These are phyloP conservation scores for Apantesis nais DNA, from an alignment of 2,888 invertebrate species.

Conservation along the genomic window DNA sequence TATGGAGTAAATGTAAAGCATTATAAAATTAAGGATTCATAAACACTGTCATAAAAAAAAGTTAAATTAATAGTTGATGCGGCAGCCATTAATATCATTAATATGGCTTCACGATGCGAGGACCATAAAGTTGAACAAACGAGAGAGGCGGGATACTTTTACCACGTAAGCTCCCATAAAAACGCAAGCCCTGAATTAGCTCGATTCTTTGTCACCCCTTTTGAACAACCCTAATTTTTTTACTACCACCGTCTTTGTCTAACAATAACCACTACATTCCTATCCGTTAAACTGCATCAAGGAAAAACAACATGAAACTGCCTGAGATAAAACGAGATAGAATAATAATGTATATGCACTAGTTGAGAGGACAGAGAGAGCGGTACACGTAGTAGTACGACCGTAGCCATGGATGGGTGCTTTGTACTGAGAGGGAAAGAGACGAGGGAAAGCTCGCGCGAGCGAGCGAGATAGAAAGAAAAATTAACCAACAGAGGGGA, in stretches of 20 bases:
- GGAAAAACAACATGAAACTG: constrained; percentile 84
- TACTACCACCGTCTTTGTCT: constrained; percentile 85
- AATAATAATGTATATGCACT: constrained; percentile 85
- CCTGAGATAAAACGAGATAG: constrained; percentile 86
- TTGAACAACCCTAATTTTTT: constrained; percentile 83
- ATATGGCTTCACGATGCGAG: constrained; percentile 77
- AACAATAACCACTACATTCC: constrained; percentile 86
- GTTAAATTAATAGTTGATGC: constrained; percentile 72
- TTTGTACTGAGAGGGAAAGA: constrained; percentile 73
- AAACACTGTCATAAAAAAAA: constrained; percentile 65
- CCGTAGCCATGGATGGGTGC: constrained; percentile 73
- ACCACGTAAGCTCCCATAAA: constrained; percentile 83
- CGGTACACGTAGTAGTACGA: constrained; percentile 79
- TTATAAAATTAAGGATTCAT: constrained; percentile 68
- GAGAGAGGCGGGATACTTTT: constrained; percentile 85
- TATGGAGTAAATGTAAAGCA: constrained; percentile 51
- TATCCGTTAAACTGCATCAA: constrained; percentile 85
- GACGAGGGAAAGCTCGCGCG: constrained; percentile 73
- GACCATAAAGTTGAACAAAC: constrained; percentile 83
- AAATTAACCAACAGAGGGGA: constrained; percentile 85
- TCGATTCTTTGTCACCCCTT: constrained; percentile 85
- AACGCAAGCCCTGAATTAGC: constrained; percentile 85
- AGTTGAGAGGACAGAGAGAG: constrained; percentile 82
- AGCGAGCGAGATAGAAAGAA: constrained; percentile 72
- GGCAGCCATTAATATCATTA: constrained; percentile 82